Evolutionary conservation across 2,113 vertebrate genomes (phyloP), one percentile per base, ranked within the genome.

Genomic region (Rhizomys pruinosus): DNA sequence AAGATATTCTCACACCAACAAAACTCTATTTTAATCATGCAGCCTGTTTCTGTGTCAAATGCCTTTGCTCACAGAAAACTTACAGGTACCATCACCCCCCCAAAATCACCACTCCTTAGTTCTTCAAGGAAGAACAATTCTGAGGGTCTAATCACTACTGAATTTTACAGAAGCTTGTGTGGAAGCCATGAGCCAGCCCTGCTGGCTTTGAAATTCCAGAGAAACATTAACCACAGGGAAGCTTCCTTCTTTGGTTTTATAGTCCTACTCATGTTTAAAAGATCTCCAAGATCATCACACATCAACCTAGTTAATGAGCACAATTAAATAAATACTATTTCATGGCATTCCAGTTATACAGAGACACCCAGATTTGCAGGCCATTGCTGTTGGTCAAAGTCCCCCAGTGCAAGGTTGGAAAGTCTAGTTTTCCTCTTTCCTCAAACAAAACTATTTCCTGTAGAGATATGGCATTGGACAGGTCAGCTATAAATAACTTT

Each of bases 401-500:
- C 4, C 27, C 22, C 63, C 32, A 63, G 17, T 34, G 90, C 77
- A 94, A 44, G 66, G 19, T 59, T 34, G 6, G 3, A 88, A 59
- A 55, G 22, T 84, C 7, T 66, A 77, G 4, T 84, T 44, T 61
- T 59, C 32, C 12, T 68, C 59, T 66, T 87, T 39, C 15, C 3
- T 68, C 23, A 69, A 95, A 87, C 17, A 47, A 92, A 95, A 76
- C 0, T 34, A 34, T 55, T 90, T 94, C 10, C 44, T 77, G 32
- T 71, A 23, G 20, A 74, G 20, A 39, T 32, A 76, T 90, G 19
- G 0, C 72, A 47, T 55, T 61, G 66, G 2, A n/a, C 3, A 7
- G 15, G 25, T 72, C 42, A 7, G n/a, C 55, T 82, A 72, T 22
- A 63, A 27, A 25, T 34, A 15, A 59, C 63, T 74, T 79, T 59